These are phyloP conservation scores for Garrulus glandarius DNA, from an alignment of 2,797 vertebrate genomes.

Conservation along the genomic window DNA sequence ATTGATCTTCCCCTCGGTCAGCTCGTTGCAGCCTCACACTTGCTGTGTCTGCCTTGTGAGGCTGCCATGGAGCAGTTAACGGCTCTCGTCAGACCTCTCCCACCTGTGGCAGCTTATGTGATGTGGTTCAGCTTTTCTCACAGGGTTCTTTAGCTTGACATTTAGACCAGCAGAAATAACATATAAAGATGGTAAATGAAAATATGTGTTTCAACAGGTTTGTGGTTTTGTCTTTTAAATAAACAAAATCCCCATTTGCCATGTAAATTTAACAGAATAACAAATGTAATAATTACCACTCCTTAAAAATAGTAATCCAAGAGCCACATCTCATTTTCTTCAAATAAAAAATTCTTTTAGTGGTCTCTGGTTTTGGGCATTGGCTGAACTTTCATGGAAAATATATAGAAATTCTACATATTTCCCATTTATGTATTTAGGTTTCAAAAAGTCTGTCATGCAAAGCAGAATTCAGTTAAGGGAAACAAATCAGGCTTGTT, in stretches of 20 bases:
- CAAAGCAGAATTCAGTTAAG: background rate
- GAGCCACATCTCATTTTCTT: background rate
- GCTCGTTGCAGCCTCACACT: background rate
- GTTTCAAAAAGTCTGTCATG: background rate
- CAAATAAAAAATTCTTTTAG: background rate
- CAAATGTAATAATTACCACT: background rate
- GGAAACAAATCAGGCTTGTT: background rate
- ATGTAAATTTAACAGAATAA: background rate
- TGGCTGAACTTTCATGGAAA: background rate
- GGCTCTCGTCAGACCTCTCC: background rate
- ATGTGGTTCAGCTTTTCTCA: background rate
- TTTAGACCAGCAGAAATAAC: background rate
- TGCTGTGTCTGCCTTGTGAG: background rate
- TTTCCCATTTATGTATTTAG: background rate
- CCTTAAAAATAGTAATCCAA: background rate
- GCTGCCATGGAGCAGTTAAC: background rate
- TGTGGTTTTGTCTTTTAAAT: background rate
- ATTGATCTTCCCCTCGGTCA: constrained; percentile 2
- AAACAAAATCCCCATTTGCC: background rate
- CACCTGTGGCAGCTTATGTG: background rate
- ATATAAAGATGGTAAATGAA: background rate
- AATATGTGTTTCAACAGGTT: background rate
- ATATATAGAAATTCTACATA: background rate
- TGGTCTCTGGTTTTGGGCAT: background rate
- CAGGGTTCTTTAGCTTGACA: background rate